A percentile compares a stretch with the other conserved stretches of the same genome.
phyloP scores from a whole-genome alignment of 2,888 invertebrate genomes.

The Pachymerium ferrugineum region DNA sequence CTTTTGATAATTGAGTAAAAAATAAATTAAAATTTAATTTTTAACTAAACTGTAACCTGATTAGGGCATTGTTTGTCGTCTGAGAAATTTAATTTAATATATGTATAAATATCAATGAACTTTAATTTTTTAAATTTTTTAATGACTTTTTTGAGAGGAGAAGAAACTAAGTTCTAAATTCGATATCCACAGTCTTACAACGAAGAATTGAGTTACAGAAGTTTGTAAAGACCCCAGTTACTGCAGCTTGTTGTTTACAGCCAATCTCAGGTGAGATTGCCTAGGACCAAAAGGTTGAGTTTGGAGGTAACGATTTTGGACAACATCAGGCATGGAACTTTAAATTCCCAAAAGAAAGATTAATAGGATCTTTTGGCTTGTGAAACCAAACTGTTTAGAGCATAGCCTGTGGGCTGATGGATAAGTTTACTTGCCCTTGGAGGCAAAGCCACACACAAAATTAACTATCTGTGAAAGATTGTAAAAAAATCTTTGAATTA shows the following conservation, averaged over 20 bases:
- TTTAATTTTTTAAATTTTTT: no score
- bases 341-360: constrained; percentile 27
- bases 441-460: not conserved
- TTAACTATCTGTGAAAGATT: constrained; percentile 20
- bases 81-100: no score
- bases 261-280: constrained; percentile 27
- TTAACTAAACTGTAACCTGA: no score
- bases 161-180: no score
- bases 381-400: constrained; percentile 22
- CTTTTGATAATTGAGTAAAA: no score
- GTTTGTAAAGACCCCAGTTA: constrained; percentile 5
- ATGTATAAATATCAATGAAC: no score
- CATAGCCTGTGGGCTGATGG: constrained; percentile 7
- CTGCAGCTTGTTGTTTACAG: constrained; percentile 14
- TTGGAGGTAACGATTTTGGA: constrained; percentile 7
- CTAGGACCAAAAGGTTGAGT: constrained; percentile 5
- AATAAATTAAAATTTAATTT: no score
- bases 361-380: constrained; percentile 24
- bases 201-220: not conserved
- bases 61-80: no score
- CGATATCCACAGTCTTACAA: not conserved
- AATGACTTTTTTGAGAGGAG: no score
- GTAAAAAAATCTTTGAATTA: not conserved
- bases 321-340: constrained; percentile 15
- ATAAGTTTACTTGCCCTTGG: constrained; percentile 19